Evolutionary conservation across 2,113 vertebrate species (phyloP), one percentile per base, ranked within the genome.

Genomic region (Trematocara nigrifrons): DNA sequence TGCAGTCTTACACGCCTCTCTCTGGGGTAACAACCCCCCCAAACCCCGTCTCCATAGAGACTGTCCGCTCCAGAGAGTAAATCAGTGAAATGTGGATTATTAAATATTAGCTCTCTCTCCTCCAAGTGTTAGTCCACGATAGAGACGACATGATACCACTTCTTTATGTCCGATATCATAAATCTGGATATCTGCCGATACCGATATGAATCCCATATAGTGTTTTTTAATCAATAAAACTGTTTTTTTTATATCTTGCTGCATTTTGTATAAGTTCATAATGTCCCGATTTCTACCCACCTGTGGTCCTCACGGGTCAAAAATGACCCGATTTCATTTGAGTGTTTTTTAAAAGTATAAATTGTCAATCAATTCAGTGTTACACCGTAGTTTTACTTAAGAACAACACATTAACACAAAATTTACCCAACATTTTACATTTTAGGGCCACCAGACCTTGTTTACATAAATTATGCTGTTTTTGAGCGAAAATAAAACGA

Each of bases 181-280:
- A 26, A 54, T 54, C 26, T 54, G 52, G 52, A 54, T 22, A 54
- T 54, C 52, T 54, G 52, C 20, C 0, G 52, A 54, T 54, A 54
- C 20, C 3, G 0, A 20, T 11, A 20, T 53, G 52, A 26, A 54
- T 26, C 0, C 0, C 6, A 4, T 26, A 12, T 54, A 54, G 52
- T 0, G 20, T 52, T 52, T 20, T 20, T 10, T 54, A 54, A 54
- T 22, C 20, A 54, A 22, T 26, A 54, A 54, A 26, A 22, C 10
- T 1, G 3, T 2, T 5, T 20, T 51, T 52, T 52, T 52, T 1
- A n/a, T 52, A 52, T 51, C 18, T 51, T 51, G 18, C 49, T 5
- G 18, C 49, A 51, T 51, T n/a, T 10, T 10, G 18, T 26, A 26
- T 26, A 26, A 26, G 26, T 26, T 26, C 26, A 26, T 26, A 26